Percentiles rank a stretch among this genome's conserved stretches.
These are phyloP conservation scores for Balaeniceps rex DNA, from an alignment of 2,113 vertebrate species.

Conservation along the genomic window DNA sequence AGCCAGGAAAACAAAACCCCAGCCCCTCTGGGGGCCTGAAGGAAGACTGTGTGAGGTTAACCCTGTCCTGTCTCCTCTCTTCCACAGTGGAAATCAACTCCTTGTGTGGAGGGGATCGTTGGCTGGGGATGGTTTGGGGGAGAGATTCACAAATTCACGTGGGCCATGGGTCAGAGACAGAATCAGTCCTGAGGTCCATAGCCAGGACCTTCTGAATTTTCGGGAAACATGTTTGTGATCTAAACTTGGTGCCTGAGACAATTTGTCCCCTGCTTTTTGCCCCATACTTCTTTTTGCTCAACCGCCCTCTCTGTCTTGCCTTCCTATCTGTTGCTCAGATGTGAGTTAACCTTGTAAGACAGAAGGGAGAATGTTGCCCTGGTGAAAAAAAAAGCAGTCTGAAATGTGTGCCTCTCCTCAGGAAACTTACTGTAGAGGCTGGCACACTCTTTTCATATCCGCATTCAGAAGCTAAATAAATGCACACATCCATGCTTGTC, in stretches of 20 bases:
- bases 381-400: background rate
- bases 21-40: conserved; percentile 19
- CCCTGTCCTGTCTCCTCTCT: conserved; percentile 19
- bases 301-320: background rate
- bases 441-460: background rate
- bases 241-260: background rate
- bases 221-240: background rate
- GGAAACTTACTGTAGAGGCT: background rate
- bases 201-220: background rate
- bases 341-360: background rate
- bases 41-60: background rate
- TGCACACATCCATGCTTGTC: background rate
- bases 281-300: background rate
- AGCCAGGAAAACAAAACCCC: conserved; percentile 42
- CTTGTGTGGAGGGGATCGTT: background rate
- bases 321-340: conserved; percentile 29
- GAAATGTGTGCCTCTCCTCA: background rate
- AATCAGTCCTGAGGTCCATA: background rate
- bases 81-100: background rate
- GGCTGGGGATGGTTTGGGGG: background rate
- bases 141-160: background rate
- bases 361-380: background rate
- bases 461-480: background rate
- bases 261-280: background rate
- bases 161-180: background rate